Evolutionary conservation across 2,797 vertebrate species (phyloP).

Genomic region (Alca torda): DNA sequence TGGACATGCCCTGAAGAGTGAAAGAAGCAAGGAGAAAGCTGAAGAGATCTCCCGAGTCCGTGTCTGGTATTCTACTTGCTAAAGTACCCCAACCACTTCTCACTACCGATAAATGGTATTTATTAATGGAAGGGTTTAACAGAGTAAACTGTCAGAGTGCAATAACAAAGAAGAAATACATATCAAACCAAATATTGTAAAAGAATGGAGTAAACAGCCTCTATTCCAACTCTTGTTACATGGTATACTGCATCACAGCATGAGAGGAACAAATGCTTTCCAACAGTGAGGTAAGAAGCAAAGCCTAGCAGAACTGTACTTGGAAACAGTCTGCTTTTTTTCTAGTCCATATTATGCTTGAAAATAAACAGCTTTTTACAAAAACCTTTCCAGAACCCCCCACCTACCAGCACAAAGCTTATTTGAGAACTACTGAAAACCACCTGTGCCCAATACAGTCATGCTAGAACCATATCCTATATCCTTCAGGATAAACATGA

Average conservation of each 20-base stretch:
- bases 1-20: too few relatives aligned
- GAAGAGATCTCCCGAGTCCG: neutral
- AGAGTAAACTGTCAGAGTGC: neutral
- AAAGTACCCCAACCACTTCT: neutral
- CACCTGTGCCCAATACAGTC: neutral
- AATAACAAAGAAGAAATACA: neutral
- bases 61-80: neutral
- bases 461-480: neutral
- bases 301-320: neutral
- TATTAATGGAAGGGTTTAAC: neutral
- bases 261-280: accelerated
- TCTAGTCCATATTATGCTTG: neutral
- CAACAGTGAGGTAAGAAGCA: neutral
- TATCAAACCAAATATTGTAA: neutral
- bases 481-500: neutral
- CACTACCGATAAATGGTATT: neutral
- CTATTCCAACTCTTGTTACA: neutral
- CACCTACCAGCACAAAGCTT: neutral
- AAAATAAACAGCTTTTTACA: neutral
- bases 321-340: neutral
- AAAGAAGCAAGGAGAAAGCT: neutral
- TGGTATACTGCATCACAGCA: neutral
- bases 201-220: neutral
- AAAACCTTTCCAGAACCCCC: neutral
- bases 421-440: neutral